phyloP scores from a whole-genome alignment of 2,888 invertebrate genomes.

The Tortrix viridana region DNA sequence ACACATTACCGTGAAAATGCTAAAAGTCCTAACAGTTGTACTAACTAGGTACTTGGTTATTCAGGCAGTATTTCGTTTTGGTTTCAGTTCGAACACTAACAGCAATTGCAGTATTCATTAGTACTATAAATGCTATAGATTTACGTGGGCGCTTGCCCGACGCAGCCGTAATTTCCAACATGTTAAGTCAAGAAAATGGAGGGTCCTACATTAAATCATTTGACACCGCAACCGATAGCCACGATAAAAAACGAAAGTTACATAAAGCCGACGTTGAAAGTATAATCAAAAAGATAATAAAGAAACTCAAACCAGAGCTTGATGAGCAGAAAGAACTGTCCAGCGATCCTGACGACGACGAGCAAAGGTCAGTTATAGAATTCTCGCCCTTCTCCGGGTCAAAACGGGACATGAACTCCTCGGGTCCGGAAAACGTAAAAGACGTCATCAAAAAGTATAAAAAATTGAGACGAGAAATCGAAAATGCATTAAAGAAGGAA shows the following conservation, averaged over 20 bases:
- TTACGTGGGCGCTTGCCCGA: slow-evolving; percentile 40
- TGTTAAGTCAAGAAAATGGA: slow-evolving; percentile 52
- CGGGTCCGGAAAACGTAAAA: slow-evolving; percentile 39
- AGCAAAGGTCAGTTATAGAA: slow-evolving; percentile 64
- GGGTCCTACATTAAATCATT: slow-evolving; percentile 48
- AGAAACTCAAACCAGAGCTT: slow-evolving; percentile 51
- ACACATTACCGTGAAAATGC: too few species aligned
- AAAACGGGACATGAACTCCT: background rate
- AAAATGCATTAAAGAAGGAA: slow-evolving; percentile 54
- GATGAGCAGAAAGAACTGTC: slow-evolving; percentile 46
- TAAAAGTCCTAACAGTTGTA: too few species aligned
- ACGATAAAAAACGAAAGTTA: slow-evolving; percentile 16
- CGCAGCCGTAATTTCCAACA: slow-evolving; percentile 40
- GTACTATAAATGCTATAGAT: slow-evolving; percentile 5
- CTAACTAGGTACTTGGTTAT: too few species aligned
- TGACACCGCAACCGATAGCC: background rate
- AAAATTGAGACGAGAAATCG: slow-evolving; percentile 56
- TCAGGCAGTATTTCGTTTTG: background rate
- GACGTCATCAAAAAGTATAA: slow-evolving; percentile 56
- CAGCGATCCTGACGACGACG: slow-evolving; percentile 43
- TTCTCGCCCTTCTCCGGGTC: slow-evolving; percentile 46
- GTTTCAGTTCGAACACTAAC: slow-evolving; percentile 13
- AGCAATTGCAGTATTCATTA: background rate
- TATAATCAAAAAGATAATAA: slow-evolving; percentile 52
- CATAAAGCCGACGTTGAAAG: slow-evolving; percentile 45